Percentiles rank a stretch among this genome's conserved stretches.
phyloP scores from a whole-genome alignment of 1,140 invertebrate species.

The Cyclina sinensis region DNA sequence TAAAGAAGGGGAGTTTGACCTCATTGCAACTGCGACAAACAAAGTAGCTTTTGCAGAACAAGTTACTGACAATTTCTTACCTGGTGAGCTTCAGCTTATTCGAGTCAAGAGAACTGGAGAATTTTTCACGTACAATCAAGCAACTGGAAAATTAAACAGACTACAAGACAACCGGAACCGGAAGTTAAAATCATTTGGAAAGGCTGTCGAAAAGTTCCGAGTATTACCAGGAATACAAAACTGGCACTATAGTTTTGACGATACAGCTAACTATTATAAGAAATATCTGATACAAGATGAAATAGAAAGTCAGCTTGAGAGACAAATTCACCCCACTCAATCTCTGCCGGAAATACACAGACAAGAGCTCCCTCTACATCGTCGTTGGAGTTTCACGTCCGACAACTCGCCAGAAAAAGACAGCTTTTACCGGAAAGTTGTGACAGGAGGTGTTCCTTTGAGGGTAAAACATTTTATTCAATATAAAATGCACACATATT shows the following conservation, averaged over 20 bases:
- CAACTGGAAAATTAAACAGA: conserved; percentile 20
- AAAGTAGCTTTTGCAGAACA: not conserved
- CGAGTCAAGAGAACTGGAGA: conserved; percentile 47
- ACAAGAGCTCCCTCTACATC: not conserved
- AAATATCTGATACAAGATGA: conserved; percentile 61
- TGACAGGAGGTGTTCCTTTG: not conserved
- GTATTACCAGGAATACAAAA: conserved; percentile 18
- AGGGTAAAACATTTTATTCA: no score
- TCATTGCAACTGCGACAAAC: conserved; percentile 38
- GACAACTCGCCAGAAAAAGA: conserved; percentile 32
- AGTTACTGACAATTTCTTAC: not conserved
- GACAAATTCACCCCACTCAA: not conserved
- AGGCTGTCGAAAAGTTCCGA: conserved; percentile 13
- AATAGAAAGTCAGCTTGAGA: conserved; percentile 13
- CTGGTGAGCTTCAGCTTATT: conserved; percentile 39
- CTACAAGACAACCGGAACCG: not conserved
- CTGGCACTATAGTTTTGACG: conserved; percentile 52
- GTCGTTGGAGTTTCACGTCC: conserved; percentile 43
- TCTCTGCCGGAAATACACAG: conserved; percentile 42
- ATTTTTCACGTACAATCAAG: conserved; percentile 53
- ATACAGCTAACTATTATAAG: conserved; percentile 44
- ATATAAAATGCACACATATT: no score
- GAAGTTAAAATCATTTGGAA: not conserved
- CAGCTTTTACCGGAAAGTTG: not conserved
- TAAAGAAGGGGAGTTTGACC: conserved; percentile 53